phyloP scores from a whole-genome alignment of 2,888 invertebrate species.

The Nomada flava region DNA sequence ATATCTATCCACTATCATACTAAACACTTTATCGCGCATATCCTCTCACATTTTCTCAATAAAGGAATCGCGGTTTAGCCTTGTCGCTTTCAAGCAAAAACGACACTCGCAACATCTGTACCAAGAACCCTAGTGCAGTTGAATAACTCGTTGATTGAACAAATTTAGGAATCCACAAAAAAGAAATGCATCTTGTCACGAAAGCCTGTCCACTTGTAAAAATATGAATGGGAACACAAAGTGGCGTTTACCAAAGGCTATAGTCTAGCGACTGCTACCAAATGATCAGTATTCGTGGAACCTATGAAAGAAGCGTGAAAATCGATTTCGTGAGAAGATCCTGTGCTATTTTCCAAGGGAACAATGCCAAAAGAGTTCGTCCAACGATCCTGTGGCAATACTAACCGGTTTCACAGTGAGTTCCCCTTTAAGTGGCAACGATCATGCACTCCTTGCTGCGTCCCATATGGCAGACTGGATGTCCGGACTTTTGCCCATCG shows the following conservation, averaged over 20 bases:
- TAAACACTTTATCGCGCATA: too few species aligned
- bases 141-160: background rate
- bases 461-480: constrained; percentile 61
- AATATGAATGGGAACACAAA: constrained; percentile 1
- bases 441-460: constrained; percentile 43
- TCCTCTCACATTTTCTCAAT: too few species aligned
- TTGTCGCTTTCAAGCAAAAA: too few species aligned
- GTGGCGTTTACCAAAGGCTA: constrained; percentile 10
- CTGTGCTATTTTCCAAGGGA: constrained; percentile 48
- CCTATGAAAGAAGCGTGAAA: constrained; percentile 21
- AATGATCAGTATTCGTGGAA: constrained; percentile 12
- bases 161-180: constrained; percentile 1
- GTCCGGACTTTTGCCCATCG: constrained; percentile 8
- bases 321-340: constrained; percentile 32
- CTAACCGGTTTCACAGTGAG: constrained; percentile 39
- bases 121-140: background rate
- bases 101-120: background rate
- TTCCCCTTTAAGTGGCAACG: constrained; percentile 36
- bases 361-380: constrained; percentile 38
- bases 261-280: constrained; percentile 1
- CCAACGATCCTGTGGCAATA: constrained; percentile 18
- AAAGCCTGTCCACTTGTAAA: background rate
- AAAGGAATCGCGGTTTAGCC: too few species aligned
- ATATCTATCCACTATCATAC: too few species aligned
- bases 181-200: background rate